phyloP scores from a whole-genome alignment of 2,113 vertebrate genomes.

The Pseudopipra pipra region DNA sequence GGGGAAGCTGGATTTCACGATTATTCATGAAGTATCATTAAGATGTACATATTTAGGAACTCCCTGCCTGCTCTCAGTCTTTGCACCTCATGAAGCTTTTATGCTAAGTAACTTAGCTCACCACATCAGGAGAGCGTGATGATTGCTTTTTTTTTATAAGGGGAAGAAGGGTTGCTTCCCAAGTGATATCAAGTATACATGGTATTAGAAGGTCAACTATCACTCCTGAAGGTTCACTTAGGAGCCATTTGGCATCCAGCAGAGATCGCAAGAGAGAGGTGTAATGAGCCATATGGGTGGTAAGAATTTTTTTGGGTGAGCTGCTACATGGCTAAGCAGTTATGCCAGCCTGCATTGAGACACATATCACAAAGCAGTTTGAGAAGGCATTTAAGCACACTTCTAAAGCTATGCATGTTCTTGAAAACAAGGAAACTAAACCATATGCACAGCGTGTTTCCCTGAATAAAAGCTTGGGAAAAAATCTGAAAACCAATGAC shows the following conservation, averaged over 20 bases:
- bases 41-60: background rate
- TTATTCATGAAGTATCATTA: background rate
- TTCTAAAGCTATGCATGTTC: background rate
- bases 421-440: slow-evolving; percentile 19
- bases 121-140: background rate
- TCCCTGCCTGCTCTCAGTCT: background rate
- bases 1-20: background rate
- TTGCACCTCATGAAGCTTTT: slow-evolving; percentile 1
- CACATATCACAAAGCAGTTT: slow-evolving; percentile 27
- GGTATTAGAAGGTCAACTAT: slow-evolving; percentile 1
- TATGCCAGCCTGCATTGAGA: background rate
- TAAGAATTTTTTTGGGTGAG: slow-evolving; percentile 29
- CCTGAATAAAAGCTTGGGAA: background rate
- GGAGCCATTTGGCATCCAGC: slow-evolving; percentile 14
- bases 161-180: background rate
- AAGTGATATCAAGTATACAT: background rate
- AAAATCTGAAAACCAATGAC: background rate
- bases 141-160: background rate
- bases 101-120: background rate
- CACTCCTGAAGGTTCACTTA: background rate
- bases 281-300: slow-evolving; percentile 33
- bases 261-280: slow-evolving; percentile 1
- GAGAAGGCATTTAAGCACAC: background rate
- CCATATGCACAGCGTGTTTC: background rate
- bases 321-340: background rate